Evolutionary conservation across 2,113 vertebrate genomes (phyloP).

Genomic region (Casuarius casuarius): DNA sequence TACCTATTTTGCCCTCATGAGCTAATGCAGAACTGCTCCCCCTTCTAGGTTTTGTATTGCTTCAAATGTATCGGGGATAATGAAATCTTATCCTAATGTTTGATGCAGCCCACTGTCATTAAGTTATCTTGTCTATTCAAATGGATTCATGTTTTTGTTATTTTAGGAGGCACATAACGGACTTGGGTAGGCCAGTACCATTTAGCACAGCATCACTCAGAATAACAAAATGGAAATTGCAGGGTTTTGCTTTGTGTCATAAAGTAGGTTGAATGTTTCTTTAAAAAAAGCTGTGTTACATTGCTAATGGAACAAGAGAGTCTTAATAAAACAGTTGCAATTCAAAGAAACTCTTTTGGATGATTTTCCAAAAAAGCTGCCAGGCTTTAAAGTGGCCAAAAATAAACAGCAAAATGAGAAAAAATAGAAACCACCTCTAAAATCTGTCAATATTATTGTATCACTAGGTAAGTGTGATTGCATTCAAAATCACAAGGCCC

Average conservation of each 20-base stretch:
- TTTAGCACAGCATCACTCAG: background rate
- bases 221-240: background rate
- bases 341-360: background rate
- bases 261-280: background rate
- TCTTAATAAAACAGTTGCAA: background rate
- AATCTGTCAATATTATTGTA: background rate
- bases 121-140: background rate
- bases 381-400: background rate
- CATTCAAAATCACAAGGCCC: background rate
- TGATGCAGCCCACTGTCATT: background rate
- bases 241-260: background rate
- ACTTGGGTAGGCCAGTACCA: background rate
- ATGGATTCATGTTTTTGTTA: background rate
- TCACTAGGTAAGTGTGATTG: background rate
- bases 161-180: background rate
- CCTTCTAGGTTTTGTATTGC: background rate
- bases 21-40: background rate
- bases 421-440: background rate
- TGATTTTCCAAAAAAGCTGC: background rate
- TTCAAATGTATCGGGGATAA: background rate
- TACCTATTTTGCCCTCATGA: background rate
- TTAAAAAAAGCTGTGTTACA: background rate
- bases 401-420: background rate
- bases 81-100: background rate
- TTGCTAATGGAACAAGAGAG: background rate